Percentiles rank a stretch among this genome's conserved stretches.
Evolutionary conservation across 2,888 invertebrate genomes (phyloP).

Genomic region (Microctonus aethiopoides): DNA sequence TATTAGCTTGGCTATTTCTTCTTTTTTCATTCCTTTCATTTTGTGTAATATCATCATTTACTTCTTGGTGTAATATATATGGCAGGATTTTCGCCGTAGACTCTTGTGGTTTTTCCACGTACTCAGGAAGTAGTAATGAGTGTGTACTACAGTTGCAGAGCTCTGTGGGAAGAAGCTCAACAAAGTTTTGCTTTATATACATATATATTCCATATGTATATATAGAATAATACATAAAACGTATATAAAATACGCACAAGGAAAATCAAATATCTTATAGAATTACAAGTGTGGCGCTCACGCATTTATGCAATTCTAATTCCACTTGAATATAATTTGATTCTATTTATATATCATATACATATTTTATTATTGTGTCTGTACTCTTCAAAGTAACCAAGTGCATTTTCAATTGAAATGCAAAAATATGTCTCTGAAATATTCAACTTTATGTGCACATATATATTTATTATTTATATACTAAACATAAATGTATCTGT

Average conservation of each 20-base stretch:
- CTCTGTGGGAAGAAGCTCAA: constrained; percentile 56
- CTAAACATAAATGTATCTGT: background rate
- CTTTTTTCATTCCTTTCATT: constrained; percentile 13
- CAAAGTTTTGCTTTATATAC: background rate
- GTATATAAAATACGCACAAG: background rate
- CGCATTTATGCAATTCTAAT: constrained; percentile 3
- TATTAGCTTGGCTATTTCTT: too few relatives aligned
- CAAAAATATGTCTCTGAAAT: background rate
- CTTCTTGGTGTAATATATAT: constrained; percentile 30
- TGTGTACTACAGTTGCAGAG: constrained; percentile 29
- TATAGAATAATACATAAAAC: background rate
- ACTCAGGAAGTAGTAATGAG: constrained; percentile 64
- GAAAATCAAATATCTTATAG: background rate
- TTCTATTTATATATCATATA: background rate
- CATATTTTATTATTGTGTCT: background rate
- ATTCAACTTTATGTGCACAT: background rate
- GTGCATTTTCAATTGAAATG: background rate
- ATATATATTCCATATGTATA: background rate
- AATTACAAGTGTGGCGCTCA: background rate
- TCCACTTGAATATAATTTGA: background rate
- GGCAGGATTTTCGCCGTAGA: constrained; percentile 35
- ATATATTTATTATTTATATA: constrained; percentile 5
- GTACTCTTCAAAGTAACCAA: background rate
- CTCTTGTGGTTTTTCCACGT: constrained; percentile 38
- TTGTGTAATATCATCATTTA: constrained; percentile 14